Base-by-base conservation (phyloP, 2,797 vertebrate species). In the Telmatherina bonti region DNA sequence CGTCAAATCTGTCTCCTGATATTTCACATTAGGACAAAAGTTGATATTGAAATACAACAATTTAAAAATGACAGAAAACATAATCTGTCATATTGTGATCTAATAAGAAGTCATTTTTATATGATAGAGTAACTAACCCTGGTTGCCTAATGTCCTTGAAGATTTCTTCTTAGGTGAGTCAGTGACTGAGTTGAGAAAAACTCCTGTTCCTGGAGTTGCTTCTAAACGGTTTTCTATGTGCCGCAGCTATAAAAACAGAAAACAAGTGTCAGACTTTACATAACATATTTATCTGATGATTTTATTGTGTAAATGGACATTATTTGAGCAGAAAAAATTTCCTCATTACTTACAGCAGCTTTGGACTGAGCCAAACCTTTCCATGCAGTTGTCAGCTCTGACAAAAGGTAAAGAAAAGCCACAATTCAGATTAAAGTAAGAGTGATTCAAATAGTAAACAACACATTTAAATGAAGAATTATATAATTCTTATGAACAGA, bases 141-240 rank as follows among this genome's bases (percentile, higher is more conserved):
- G 96, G 79, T 91, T 89, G 76, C 84, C 94, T 68, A 93, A 89
- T 62, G 95, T 95, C 82, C 93, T 93, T 65, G 91, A 89, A 58
- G 91, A 69, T 51, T 93, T 91, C 76, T 96, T 98, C 92, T 96
- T 97, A 68, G 92, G 84, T 53, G 92, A 84, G 74, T 96, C 96
- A 94, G 96, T 95, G 83, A 97, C 87, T 18, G 94, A 93, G 64
- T 96, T 94, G 2, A 97, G 88, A 7, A 95, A 74, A 71, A 95
- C 96, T 4, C 95, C 95, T 72, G 94, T 93, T 62, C 89, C 94
- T 70, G 96, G 96, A 53, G 75, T 80, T 70, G 96, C 94, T 92
- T 98, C 97, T 90, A 96, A 79, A 73, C 94, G 96, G 88, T 97
- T 98, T 92, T 98, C 96, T 92, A 97, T 97, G 65, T 97, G 96